Evolutionary conservation across 2,797 vertebrate species (phyloP).

Genomic region (Hyperoplus immaculatus): DNA sequence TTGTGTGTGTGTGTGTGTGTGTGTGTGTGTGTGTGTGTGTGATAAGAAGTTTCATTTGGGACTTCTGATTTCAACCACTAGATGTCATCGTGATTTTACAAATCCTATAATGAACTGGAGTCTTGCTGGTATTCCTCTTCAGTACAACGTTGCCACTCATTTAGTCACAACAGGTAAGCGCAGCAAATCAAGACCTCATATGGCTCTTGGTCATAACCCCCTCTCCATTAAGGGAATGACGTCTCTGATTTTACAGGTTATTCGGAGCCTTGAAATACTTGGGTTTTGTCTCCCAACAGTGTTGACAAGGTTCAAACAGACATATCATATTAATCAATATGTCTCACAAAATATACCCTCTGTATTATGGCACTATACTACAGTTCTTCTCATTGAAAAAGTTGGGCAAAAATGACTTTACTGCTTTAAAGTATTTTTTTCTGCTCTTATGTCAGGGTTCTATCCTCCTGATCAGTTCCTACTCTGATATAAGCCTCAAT

Average conservation of each 20-base stretch:
- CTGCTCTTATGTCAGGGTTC: background rate
- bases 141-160: background rate
- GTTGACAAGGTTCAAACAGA: background rate
- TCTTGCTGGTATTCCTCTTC: background rate
- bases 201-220: background rate
- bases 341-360: background rate
- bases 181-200: background rate
- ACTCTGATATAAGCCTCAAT: background rate
- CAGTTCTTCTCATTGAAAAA: background rate
- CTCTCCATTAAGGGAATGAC: background rate
- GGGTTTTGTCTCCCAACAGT: background rate
- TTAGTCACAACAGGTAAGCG: background rate
- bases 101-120: conserved; percentile 29
- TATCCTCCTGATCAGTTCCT: background rate
- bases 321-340: no score
- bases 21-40: background rate
- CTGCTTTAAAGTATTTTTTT: no score
- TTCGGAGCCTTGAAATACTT: background rate
- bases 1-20: background rate
- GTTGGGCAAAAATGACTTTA: background rate
- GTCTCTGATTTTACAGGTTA: background rate
- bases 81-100: conserved; percentile 77
- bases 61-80: conserved; percentile 75
- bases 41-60: background rate
- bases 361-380: background rate